Percentiles rank a stretch among this genome's conserved stretches.
Evolutionary conservation across 2,888 invertebrate genomes (phyloP).

Genomic region (Cheilosia variabilis): DNA sequence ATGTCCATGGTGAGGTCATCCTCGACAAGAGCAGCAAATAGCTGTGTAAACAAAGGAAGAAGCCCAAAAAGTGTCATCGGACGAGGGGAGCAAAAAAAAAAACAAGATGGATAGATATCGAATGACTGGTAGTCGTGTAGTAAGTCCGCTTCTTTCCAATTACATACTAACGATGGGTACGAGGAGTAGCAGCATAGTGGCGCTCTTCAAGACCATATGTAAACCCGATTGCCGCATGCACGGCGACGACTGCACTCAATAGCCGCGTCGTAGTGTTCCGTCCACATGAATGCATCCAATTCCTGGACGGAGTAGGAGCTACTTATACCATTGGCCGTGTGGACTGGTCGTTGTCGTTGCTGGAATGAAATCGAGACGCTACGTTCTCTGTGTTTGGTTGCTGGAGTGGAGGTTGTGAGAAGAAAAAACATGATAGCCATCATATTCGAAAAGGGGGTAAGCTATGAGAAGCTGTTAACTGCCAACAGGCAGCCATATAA

Average conservation of each 20-base stretch:
- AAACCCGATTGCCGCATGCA: slow-evolving; percentile 59
- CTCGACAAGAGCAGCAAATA: slow-evolving; percentile 53
- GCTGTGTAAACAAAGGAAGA: slow-evolving; percentile 68
- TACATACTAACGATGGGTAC: slow-evolving; percentile 5
- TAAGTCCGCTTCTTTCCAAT: slow-evolving; percentile 37
- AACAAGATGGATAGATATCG: slow-evolving; percentile 65
- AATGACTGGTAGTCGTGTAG: slow-evolving; percentile 34
- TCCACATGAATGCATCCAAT: slow-evolving; percentile 72
- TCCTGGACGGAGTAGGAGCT: slow-evolving; percentile 58
- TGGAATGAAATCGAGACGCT: slow-evolving; percentile 65
- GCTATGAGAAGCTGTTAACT: slow-evolving; percentile 50
- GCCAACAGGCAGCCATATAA: slow-evolving; percentile 69
- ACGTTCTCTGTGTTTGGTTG: slow-evolving; percentile 17
- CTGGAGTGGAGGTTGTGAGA: background rate
- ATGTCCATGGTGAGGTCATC: slow-evolving; percentile 54
- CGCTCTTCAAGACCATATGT: slow-evolving; percentile 45
- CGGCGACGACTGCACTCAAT: slow-evolving; percentile 33
- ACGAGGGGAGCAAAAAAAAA: slow-evolving; percentile 17
- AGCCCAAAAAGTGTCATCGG: slow-evolving; percentile 72
- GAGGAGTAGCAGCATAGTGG: background rate
- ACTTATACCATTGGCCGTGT: slow-evolving; percentile 33
- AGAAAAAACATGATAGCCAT: slow-evolving; percentile 58
- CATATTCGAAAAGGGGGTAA: slow-evolving; percentile 53
- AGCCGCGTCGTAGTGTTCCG: slow-evolving; percentile 63
- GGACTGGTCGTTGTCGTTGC: slow-evolving; percentile 25